Percentiles rank a stretch among this genome's conserved stretches.
These are phyloP conservation scores for Galaxias olidus DNA, from an alignment of 2,797 vertebrate genomes.

Conservation along the genomic window DNA sequence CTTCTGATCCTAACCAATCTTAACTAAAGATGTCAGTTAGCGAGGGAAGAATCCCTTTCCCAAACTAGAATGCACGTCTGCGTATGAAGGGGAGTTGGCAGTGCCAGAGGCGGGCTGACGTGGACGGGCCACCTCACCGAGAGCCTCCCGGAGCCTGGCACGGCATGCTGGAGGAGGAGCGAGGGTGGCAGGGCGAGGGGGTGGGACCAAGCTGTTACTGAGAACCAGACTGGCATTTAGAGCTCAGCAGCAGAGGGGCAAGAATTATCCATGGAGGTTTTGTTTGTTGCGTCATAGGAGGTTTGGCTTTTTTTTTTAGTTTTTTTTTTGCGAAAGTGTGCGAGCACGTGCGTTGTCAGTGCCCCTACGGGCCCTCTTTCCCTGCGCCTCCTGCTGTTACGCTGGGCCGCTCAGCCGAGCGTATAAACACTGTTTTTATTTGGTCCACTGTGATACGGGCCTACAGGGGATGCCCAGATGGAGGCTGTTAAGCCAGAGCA, in stretches of 20 bases:
- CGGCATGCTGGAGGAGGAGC: not conserved
- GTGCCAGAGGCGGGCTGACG: conserved; percentile 37
- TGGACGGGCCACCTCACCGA: conserved; percentile 26
- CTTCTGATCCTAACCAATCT: no score
- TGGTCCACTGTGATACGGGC: conserved; percentile 5
- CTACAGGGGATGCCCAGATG: conserved; percentile 36
- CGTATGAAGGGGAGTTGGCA: conserved; percentile 5
- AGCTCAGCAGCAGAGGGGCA: not conserved
- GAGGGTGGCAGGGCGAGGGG: not conserved
- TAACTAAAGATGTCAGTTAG: no score
- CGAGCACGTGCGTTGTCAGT: not conserved
- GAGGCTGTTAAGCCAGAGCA: conserved; percentile 35
- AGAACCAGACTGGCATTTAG: conserved; percentile 12
- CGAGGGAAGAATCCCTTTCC: no score
- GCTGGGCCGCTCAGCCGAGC: conserved; percentile 17
- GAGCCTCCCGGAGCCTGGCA: conserved; percentile 28
- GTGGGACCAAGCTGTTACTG: conserved; percentile 6
- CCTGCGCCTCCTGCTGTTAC: conserved; percentile 7
- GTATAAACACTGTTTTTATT: conserved; percentile 33
- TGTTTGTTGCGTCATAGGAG: no score
- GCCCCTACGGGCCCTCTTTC: not conserved
- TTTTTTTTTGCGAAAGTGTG: not conserved
- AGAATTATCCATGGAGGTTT: not conserved
- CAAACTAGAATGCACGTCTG: no score
- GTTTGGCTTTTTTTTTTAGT: no score